phyloP scores from a whole-genome alignment of 2,113 vertebrate species.

The Thermophis baileyi region DNA sequence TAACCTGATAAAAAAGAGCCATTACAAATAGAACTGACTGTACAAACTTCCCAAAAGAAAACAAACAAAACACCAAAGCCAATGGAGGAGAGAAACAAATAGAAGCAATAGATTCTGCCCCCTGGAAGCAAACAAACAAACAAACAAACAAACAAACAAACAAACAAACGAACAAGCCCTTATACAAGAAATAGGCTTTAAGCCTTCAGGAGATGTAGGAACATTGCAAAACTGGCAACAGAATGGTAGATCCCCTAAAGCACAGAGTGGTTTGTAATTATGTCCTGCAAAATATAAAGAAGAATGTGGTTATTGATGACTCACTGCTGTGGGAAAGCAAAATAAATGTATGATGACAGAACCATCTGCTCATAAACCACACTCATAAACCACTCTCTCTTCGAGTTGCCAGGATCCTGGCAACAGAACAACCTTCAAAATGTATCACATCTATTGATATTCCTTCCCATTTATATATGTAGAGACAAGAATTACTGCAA shows the following conservation, averaged over 20 bases:
- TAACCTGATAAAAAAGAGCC: neutral
- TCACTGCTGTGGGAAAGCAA: neutral
- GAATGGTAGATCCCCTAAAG: neutral
- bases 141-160: neutral
- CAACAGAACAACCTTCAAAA: neutral
- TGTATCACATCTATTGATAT: neutral
- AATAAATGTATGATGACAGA: neutral
- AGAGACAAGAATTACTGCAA: neutral
- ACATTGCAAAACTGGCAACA: neutral
- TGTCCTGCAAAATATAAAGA: neutral
- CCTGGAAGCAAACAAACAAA: neutral
- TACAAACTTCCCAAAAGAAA: neutral
- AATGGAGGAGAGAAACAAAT: neutral
- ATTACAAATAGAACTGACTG: neutral
- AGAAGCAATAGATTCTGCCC: neutral
- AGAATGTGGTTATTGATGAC: neutral
- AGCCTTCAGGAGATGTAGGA: neutral
- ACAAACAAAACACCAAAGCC: neutral
- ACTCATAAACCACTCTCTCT: neutral
- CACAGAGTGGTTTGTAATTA: neutral
- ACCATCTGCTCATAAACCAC: neutral
- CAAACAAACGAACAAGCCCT: neutral
- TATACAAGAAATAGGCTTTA: neutral
- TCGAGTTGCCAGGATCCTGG: neutral
- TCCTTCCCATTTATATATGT: neutral